Conservation (phyloP, 2,797 vertebrate genomes). For the Rousettus madagascariensis region DNA sequence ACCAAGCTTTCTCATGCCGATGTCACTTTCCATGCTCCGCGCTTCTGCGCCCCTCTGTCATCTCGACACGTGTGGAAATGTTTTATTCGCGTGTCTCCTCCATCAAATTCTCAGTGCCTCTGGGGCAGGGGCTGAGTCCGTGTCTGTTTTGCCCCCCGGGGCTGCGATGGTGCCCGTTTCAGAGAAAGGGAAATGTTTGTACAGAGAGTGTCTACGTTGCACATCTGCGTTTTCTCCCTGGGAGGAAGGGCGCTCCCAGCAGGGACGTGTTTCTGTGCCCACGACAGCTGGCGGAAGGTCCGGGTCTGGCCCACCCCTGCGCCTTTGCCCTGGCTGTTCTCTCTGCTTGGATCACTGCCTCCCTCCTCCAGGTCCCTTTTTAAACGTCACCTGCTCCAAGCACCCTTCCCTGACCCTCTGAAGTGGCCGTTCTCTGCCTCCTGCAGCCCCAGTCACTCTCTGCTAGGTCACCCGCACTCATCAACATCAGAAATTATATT, state of each 20-base stretch:
- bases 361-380: neutral
- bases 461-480: neutral
- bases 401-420: neutral
- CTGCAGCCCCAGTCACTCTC: neutral
- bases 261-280: neutral
- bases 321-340: neutral
- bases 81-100: neutral
- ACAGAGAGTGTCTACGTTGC: neutral
- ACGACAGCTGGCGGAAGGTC: neutral
- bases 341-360: neutral
- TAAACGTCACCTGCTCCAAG: neutral
- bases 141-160: neutral
- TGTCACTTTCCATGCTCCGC: neutral
- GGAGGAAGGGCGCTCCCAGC: neutral
- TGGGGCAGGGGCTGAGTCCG: neutral
- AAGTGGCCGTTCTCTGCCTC: neutral
- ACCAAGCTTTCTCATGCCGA: neutral
- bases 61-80: neutral
- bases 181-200: neutral
- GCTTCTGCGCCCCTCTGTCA: rapidly evolving
- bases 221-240: neutral
- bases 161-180: neutral
- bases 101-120: neutral
- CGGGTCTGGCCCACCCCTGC: neutral
- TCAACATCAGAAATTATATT: neutral